Evolutionary conservation across 2,888 invertebrate genomes (phyloP), one percentile per base, ranked within the genome.

Genomic region (Dryococelus australis): DNA sequence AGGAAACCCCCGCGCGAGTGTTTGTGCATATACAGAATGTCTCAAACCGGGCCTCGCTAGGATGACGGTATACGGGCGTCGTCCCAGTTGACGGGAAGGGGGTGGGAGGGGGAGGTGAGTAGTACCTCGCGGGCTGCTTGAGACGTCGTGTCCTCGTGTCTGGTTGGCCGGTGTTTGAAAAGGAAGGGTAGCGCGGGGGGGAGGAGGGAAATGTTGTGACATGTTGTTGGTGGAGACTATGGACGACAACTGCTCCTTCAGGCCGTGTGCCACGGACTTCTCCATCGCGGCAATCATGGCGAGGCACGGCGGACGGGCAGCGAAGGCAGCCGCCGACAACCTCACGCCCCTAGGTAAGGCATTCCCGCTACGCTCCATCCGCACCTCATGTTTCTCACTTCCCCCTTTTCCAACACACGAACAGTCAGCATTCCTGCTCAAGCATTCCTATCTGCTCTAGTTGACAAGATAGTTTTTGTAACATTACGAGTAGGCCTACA

Each of bases 201-300:
- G 83, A 83, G 35, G n/a, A 83, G 83, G 28, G 43, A 83, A 35
- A 83, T 83, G 83, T 4, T 83, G 83, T 83, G 83, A 83, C 88
- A 88, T 88, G 88, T 88, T 86, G 88, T 88, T 86, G 88, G 80
- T 86, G 86, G 53, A 84, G 26, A 85, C 81, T 9, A 89, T 89
- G 89, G 89, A 89, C 51, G 89, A 89, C 16, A 88, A 89, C 85
- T 89, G 89, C 84, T 86, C 89, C 79, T 85, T 89, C 92, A 93
- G 96, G 92, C 96, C 96, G 90, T 96, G 96, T 94, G 97, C 98
- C 93, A 98, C 98, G 90, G 98, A 98, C 94, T 98, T 98, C 94
- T 98, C 98, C 93, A 98, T 98, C 91, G 98, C 98, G 89, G 98
- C 98, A 91, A 98, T 98, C 92, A 98, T 98, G 97, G 97, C 97